Evolutionary conservation across 2,888 invertebrate species (phyloP).

Genomic region (Drosophila meridiana): DNA sequence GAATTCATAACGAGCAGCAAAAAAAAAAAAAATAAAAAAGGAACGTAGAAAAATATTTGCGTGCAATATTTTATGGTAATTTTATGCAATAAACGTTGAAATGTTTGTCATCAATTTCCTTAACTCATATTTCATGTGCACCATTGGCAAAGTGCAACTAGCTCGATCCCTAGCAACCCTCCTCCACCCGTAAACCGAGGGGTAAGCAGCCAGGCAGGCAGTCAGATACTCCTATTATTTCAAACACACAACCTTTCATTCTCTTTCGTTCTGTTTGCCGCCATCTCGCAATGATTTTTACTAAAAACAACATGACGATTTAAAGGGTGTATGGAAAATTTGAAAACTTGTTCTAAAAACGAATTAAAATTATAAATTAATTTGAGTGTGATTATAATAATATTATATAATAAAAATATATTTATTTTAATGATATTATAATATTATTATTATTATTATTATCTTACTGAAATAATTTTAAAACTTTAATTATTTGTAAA

Average conservation of each 20-base stretch:
- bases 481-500: too few species aligned
- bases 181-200: background rate
- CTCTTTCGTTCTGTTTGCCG: constrained; percentile 20
- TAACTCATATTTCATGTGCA: constrained; percentile 79
- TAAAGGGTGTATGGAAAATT: constrained; percentile 35
- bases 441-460: too few species aligned
- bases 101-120: constrained; percentile 80
- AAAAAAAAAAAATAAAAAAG: background rate
- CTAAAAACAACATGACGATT: constrained; percentile 21
- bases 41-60: constrained; percentile 50
- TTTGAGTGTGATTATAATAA: too few species aligned
- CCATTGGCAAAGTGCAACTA: constrained; percentile 38
- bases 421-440: too few species aligned
- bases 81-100: constrained; percentile 80
- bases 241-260: constrained; percentile 24
- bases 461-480: too few species aligned
- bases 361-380: too few species aligned
- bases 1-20: constrained; percentile 50
- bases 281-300: constrained; percentile 43
- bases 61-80: constrained; percentile 78
- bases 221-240: constrained; percentile 55
- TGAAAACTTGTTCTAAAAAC: background rate
- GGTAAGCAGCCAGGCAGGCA: background rate
- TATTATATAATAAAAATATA: too few species aligned
- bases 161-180: background rate